Evolutionary conservation across 2,797 vertebrate genomes (phyloP), one percentile per base, ranked within the genome.

Genomic region (Hypotaenidia okinawae): DNA sequence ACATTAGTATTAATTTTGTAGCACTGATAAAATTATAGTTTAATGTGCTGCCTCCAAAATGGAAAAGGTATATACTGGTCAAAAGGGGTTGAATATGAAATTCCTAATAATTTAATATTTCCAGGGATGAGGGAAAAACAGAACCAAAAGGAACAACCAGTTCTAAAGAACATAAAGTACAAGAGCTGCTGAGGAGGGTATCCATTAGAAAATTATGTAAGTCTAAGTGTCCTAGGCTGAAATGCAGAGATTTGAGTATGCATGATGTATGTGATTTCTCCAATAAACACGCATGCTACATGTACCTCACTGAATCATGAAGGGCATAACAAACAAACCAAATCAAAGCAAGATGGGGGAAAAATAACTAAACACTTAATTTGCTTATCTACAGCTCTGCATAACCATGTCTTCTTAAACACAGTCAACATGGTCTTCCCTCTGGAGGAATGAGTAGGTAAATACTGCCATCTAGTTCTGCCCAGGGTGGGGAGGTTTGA

Each of bases 1-100:
- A 33, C 4, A 54, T 77, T 82, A 86, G 30, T 52, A 84, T 84
- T 88, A 86, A 91, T 93, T 90, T 84, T 7, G 55, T 24, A 59
- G 4, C 22, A 57, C 21, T 59, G 66, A 76, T 75, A 90, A 84
- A 84, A 75, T 67, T 78, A 57, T 22, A 64, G 21, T 13, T 6
- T 4, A 52, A 85, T 41, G 7, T 49, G 14, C 16, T 5, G 2
- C 54, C 51, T 82, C 11, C 33, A 73, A 66, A 87, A 47, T 6
- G 27, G 35, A 33, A 90, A 81, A 19, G 1, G 8, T 41, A 35
- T n/a, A 39, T 32, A 7, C 7, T 82, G 9, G 9, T 70, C 18
- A 75, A 72, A 90, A 67, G 7, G 19, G 1, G 3, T 5, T 52
- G 35, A 88, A 73, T 83, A 54, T 41, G 9, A 90, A 78, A 69